Conservation (phyloP, 2,888 invertebrate species). For the Apodemia mormo region DNA sequence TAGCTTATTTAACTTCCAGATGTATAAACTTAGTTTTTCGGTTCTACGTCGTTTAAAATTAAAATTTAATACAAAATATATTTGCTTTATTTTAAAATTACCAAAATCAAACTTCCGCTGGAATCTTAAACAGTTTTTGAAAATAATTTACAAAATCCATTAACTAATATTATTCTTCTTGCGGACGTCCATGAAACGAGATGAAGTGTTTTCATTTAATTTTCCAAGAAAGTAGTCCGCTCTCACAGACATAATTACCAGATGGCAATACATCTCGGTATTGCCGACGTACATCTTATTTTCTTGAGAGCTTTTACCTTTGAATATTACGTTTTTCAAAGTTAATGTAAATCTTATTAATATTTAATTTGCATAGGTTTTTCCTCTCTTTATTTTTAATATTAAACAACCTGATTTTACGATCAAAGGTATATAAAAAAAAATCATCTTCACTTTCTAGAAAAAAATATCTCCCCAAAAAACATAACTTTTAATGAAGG, state of each 20-base stretch:
- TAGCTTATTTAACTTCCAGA: too few relatives aligned
- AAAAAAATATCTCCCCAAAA: too few relatives aligned
- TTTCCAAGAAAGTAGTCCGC: conserved; percentile 65
- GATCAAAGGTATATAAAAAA: not conserved
- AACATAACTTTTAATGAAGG: too few relatives aligned
- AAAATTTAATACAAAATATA: too few relatives aligned
- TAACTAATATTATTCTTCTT: conserved; percentile 40
- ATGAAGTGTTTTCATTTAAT: conserved; percentile 73
- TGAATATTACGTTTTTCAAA: not conserved
- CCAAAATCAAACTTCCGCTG: too few relatives aligned
- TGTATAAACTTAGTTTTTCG: too few relatives aligned
- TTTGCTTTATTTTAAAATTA: too few relatives aligned
- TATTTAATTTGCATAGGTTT: conserved; percentile 3
- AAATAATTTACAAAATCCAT: conserved; percentile 37
- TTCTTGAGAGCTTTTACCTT: conserved; percentile 15
- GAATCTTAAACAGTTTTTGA: too few relatives aligned
- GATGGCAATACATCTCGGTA: conserved; percentile 34
- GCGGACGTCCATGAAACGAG: conserved; percentile 44
- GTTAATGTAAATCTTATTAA: not conserved
- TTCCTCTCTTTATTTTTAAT: not conserved
- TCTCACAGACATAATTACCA: conserved; percentile 68
- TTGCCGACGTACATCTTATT: conserved; percentile 4
- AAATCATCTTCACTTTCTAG: not conserved
- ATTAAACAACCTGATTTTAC: not conserved
- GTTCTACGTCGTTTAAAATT: too few relatives aligned